phyloP scores from a whole-genome alignment of 1,140 invertebrate genomes.

The Drosophila pandora region DNA sequence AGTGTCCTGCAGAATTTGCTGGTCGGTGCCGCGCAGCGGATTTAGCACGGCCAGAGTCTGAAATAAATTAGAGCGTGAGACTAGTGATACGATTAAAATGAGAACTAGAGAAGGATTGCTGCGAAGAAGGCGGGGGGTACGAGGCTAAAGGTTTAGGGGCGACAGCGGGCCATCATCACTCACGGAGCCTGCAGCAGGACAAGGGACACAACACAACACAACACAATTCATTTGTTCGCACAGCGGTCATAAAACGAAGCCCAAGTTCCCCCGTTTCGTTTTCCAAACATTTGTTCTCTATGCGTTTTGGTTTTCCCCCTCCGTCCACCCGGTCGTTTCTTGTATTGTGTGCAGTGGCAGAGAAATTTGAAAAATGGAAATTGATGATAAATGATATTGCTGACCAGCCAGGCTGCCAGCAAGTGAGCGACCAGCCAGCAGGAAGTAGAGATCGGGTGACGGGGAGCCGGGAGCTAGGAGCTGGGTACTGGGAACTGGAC shows the following conservation, averaged over 20 bases:
- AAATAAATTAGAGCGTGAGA: constrained; percentile 1
- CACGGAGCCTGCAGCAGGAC: constrained; percentile 52
- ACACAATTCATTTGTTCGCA: constrained; percentile 76
- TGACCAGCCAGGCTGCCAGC: constrained; percentile 59
- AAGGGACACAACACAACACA: constrained; percentile 30
- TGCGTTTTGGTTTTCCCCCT: constrained; percentile 39
- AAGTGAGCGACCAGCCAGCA: constrained; percentile 12
- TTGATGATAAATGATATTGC: constrained; percentile 83
- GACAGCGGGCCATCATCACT: constrained; percentile 64
- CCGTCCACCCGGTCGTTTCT: background rate
- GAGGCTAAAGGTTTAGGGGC: constrained; percentile 1
- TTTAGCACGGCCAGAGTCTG: constrained; percentile 91
- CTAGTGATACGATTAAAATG: constrained; percentile 60
- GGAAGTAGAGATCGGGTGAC: constrained; percentile 7
- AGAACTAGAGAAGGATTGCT: constrained; percentile 50
- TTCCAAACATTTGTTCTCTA: constrained; percentile 51
- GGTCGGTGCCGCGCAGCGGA: constrained; percentile 87
- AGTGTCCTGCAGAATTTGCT: constrained; percentile 89
- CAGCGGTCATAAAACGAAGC: constrained; percentile 62
- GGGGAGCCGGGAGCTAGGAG: background rate
- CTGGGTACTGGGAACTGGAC: constrained; percentile 35
- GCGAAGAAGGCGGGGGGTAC: background rate
- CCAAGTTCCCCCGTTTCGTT: constrained; percentile 28
- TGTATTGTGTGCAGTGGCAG: constrained; percentile 51
- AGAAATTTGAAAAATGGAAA: constrained; percentile 83